Evolutionary conservation across 2,888 invertebrate genomes (phyloP), one percentile per base, ranked within the genome.

Genomic region (Drosophila infuscata): DNA sequence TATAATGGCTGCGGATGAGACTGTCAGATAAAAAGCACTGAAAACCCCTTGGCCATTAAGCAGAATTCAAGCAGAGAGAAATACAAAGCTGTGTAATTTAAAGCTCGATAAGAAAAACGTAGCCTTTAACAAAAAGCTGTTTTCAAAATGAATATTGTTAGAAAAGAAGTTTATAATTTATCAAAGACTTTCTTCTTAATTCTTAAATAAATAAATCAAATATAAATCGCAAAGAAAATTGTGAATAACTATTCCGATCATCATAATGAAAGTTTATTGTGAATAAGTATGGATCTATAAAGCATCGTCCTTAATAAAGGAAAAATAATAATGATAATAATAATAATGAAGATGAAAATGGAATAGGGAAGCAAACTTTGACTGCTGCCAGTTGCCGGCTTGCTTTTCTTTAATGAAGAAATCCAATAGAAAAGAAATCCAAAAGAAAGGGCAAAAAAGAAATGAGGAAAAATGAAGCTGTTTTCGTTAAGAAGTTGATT

Each of bases 401-500:
- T 29, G 57, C 38, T 78, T 75, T 43, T 78, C 70, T 41, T 70
- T 71, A 52, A 15, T 72, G 38, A 65, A 63, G 83, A 76, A 76
- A 76, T 81, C 77, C 77, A 81, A 83, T 74, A 62, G 25, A 33
- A 7, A 52, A 33, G 15, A 15, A 32, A 15, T 15, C 46, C 15
- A 29, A 54, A 4, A 11, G 56, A 38, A 29, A 12, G 56, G 8
- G 11, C 17, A 33, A 49, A 56, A 33, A 48, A 48, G 51, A 57
- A 65, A 52, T 29, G 33, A 43, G 41, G 29, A 20, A 29, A 15
- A 11, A 81, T 83, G 71, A 88, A 83, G 76, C 81, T 88, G 83
- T 84, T 86, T 73, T 75, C 81, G 73, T 86, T 81, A 83, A 88
- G 64, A 86, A 86, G 81, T 81, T 86, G 89, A 84, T 83, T 88